Evolutionary conservation across 2,797 vertebrate genomes (phyloP).

Genomic region (Tamandua tetradactyla): DNA sequence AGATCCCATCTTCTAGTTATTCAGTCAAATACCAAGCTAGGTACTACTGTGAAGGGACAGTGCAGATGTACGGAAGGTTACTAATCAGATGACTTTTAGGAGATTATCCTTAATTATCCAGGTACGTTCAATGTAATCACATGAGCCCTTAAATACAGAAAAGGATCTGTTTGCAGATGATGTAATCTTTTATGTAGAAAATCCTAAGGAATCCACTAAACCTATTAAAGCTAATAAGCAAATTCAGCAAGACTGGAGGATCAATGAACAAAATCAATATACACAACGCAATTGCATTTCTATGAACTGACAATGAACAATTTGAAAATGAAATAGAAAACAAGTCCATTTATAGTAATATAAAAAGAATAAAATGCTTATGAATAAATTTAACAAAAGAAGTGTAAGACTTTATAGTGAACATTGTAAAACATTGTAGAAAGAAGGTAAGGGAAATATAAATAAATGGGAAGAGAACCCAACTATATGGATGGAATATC

Average conservation of each 20-base stretch:
- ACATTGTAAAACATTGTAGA: background rate
- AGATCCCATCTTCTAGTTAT: background rate
- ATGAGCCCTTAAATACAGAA: background rate
- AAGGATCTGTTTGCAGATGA: background rate
- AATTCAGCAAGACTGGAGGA: background rate
- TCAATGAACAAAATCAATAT: too few species aligned
- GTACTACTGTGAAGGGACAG: background rate
- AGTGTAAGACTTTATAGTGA: background rate
- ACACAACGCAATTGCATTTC: background rate
- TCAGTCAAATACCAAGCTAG: background rate
- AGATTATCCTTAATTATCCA: background rate
- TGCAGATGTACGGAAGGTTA: background rate
- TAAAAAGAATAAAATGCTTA: background rate
- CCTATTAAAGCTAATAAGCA: background rate
- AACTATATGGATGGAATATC: background rate
- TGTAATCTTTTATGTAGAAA: background rate
- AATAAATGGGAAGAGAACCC: background rate
- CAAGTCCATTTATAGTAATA: background rate
- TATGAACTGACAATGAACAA: background rate
- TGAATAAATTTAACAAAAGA: background rate
- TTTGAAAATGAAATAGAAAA: background rate
- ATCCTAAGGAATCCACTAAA: background rate
- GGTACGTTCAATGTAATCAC: accelerated
- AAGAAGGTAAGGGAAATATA: background rate
- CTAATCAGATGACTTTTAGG: background rate